phyloP scores from a whole-genome alignment of 2,797 vertebrate species.

The Tauraco hartlaubi region DNA sequence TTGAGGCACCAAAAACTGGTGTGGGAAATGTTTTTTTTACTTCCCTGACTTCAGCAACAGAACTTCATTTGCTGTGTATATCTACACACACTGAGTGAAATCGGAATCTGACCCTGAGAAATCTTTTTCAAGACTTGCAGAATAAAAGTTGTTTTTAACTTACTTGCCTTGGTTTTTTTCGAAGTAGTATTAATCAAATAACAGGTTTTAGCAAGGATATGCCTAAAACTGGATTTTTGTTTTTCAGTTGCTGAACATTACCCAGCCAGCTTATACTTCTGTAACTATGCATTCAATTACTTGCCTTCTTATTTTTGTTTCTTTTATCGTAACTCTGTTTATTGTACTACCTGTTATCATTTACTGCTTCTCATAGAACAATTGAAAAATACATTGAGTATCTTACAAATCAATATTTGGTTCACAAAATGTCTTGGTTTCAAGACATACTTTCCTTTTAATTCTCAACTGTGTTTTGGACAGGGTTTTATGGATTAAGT shows the following conservation, averaged over 20 bases:
- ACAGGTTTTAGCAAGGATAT: neutral
- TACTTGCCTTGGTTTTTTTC: neutral
- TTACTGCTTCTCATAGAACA: neutral
- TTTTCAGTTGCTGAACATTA: neutral
- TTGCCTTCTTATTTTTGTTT: neutral
- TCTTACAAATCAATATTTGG: neutral
- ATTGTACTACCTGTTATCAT: neutral
- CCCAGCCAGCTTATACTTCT: neutral
- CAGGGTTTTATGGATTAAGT: neutral
- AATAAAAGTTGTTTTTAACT: neutral
- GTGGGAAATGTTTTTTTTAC: neutral
- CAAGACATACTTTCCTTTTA: neutral
- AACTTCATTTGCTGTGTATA: neutral
- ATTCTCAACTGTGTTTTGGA: neutral
- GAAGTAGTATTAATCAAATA: neutral
- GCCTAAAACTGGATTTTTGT: neutral
- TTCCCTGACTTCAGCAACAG: neutral
- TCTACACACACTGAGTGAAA: neutral
- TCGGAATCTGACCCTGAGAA: neutral
- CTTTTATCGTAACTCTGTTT: neutral
- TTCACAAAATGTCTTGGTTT: neutral
- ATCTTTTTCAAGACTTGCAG: neutral
- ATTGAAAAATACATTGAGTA: neutral
- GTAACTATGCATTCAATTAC: neutral
- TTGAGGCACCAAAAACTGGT: neutral